These are phyloP conservation scores for Catocala nupta DNA, from an alignment of 2,888 invertebrate genomes.

Conservation along the genomic window DNA sequence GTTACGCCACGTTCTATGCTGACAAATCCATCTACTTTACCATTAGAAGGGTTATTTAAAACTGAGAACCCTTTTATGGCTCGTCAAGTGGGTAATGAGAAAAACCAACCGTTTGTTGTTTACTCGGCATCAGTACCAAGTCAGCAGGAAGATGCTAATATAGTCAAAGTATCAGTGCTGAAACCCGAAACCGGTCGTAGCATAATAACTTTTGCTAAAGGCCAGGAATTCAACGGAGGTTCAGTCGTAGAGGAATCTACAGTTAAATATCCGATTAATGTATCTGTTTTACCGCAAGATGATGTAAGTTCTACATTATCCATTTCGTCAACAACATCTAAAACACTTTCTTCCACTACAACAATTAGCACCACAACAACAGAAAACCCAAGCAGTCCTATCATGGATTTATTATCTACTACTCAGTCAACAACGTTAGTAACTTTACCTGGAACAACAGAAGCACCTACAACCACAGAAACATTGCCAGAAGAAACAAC, in stretches of 20 bases:
- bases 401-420: slow-evolving; percentile 54
- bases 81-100: slow-evolving; percentile 62
- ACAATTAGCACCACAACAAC: slow-evolving; percentile 47
- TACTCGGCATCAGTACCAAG: slow-evolving; percentile 77
- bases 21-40: slow-evolving; percentile 89
- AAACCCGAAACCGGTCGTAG: slow-evolving; percentile 72
- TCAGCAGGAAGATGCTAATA: slow-evolving; percentile 69
- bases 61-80: slow-evolving; percentile 78
- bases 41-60: slow-evolving; percentile 90
- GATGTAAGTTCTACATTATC: slow-evolving; percentile 48
- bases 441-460: slow-evolving; percentile 43
- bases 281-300: slow-evolving; percentile 59
- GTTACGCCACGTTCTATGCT: slow-evolving; percentile 74
- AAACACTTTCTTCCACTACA: slow-evolving; percentile 39
- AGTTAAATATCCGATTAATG: slow-evolving; percentile 65
- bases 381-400: slow-evolving; percentile 48
- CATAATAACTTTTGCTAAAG: slow-evolving; percentile 77
- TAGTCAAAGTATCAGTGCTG: slow-evolving; percentile 69
- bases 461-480: slow-evolving; percentile 61
- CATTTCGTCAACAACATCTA: slow-evolving; percentile 45
- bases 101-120: slow-evolving; percentile 78
- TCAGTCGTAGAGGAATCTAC: slow-evolving; percentile 62
- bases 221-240: slow-evolving; percentile 75
- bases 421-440: slow-evolving; percentile 43
- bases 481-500: slow-evolving; percentile 69